These are phyloP conservation scores for Styela clava DNA, from an alignment of 23 tunicate species.

Conservation along the genomic window DNA sequence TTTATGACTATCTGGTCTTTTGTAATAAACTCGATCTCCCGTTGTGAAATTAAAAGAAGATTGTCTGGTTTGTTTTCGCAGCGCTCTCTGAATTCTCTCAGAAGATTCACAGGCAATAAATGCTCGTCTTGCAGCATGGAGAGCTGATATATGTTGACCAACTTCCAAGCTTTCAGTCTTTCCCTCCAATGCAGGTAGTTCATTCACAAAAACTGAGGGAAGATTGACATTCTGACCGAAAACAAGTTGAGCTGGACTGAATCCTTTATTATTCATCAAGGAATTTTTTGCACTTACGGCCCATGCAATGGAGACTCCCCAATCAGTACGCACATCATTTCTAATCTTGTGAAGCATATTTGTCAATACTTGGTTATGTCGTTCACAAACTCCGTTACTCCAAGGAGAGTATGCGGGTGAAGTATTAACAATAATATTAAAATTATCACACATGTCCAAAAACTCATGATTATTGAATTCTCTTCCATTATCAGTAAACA, in stretches of 20 bases:
- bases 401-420: constrained; percentile 30
- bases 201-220: background rate
- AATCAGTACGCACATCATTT: background rate
- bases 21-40: constrained; percentile 12
- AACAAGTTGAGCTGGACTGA: constrained; percentile 16
- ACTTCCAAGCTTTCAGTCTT: constrained; percentile 3
- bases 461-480: constrained; percentile 27
- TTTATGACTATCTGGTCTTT: background rate
- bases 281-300: constrained; percentile 19
- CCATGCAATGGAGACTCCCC: constrained; percentile 18
- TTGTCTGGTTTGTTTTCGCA: constrained; percentile 3
- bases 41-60: background rate
- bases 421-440: constrained; percentile 15
- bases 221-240: constrained; percentile 2
- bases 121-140: constrained; percentile 1
- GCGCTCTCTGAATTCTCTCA: constrained; percentile 7
- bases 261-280: constrained; percentile 14
- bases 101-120: constrained; percentile 9
- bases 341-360: constrained; percentile 2
- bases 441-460: constrained; percentile 19
- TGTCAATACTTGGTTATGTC: constrained; percentile 11
- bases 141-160: background rate
- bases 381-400: constrained; percentile 34
- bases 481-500: constrained; percentile 19
- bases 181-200: constrained; percentile 19